Evolutionary conservation across 2,113 vertebrate species (phyloP).

Genomic region (Neogobius melanostomus): DNA sequence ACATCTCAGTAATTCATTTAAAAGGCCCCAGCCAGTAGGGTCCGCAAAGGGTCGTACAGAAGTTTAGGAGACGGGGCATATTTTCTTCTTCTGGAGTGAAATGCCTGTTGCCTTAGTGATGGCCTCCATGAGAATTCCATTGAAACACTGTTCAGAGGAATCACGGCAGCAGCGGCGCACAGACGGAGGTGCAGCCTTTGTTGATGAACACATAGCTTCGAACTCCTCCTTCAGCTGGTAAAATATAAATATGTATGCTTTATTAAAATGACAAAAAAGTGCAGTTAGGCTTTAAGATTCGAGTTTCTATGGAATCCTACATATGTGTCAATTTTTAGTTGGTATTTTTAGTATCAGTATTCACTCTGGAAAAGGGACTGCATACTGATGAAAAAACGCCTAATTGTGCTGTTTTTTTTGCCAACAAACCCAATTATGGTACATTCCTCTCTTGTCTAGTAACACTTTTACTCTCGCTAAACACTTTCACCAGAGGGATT

Average conservation of each 20-base stretch:
- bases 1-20: constrained; percentile 8
- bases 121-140: constrained; percentile 49
- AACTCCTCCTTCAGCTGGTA: constrained; percentile 54
- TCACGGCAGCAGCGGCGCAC: constrained; percentile 54
- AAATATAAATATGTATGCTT: background rate
- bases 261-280: background rate
- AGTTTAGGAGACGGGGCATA: constrained; percentile 58
- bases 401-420: no score
- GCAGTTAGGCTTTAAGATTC: no score
- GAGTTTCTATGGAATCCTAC: no score
- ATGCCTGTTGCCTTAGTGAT: constrained; percentile 45
- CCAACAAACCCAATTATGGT: no score
- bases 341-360: no score
- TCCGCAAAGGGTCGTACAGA: background rate
- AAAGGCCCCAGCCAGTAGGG: constrained; percentile 6
- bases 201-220: constrained; percentile 34
- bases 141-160: constrained; percentile 47
- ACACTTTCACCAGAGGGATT: no score
- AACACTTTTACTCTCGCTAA: no score
- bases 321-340: no score
- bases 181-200: background rate
- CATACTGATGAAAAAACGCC: no score
- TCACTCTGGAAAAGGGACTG: no score
- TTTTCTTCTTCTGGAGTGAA: constrained; percentile 50
- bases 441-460: no score